These are phyloP conservation scores for Osmerus mordax DNA, from an alignment of 2,113 vertebrate species.

Conservation along the genomic window DNA sequence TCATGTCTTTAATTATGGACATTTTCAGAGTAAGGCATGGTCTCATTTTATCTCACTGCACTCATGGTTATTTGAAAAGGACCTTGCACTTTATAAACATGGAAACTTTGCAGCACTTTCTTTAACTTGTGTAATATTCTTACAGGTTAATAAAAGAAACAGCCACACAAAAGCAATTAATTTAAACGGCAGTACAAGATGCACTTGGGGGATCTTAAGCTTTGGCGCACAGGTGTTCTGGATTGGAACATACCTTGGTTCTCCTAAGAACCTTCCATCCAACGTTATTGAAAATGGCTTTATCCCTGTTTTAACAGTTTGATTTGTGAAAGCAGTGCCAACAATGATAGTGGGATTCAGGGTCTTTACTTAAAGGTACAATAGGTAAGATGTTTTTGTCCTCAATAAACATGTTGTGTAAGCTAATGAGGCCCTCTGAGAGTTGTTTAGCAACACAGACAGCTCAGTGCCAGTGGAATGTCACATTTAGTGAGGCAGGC, in stretches of 20 bases:
- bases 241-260: neutral
- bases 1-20: conserved; percentile 23
- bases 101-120: too few species aligned
- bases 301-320: neutral
- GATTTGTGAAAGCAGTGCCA: conserved; percentile 9
- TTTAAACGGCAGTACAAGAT: too few species aligned
- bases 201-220: neutral
- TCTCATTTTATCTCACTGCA: neutral
- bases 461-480: too few species aligned
- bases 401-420: too few species aligned
- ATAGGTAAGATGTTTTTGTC: too few species aligned
- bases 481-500: too few species aligned
- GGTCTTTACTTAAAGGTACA: neutral
- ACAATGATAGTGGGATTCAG: neutral
- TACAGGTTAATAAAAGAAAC: too few species aligned
- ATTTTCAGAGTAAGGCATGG: neutral
- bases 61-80: neutral
- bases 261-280: neutral
- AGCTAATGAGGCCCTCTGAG: too few species aligned
- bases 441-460: too few species aligned
- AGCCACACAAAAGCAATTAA: too few species aligned
- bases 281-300: neutral
- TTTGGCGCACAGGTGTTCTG: neutral
- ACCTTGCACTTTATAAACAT: too few species aligned
- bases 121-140: too few species aligned